Evolutionary conservation across 2,888 invertebrate species (phyloP), one percentile per base, ranked within the genome.

Genomic region (Leptodirus hochenwartii): DNA sequence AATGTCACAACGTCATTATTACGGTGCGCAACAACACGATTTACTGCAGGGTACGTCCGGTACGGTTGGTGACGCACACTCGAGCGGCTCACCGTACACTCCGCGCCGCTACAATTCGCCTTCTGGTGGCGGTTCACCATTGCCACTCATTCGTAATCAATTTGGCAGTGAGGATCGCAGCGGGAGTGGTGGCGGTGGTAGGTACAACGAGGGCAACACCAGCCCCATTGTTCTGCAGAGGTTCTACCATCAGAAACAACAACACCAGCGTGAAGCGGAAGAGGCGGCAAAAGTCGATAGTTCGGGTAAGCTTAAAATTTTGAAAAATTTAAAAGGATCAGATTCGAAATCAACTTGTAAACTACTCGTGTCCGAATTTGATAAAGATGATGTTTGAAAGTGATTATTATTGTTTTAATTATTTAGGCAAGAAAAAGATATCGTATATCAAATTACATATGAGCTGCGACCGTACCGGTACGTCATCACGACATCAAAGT

Each of bases 401-500:
- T n/a, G n/a, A n/a, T n/a, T n/a, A n/a, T n/a, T n/a, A n/a, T 20
- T 9, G 9, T 20, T 20, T 20, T 20, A 20, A 20, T 20, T 20
- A 17, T 43, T 27, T 39, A 50, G 56, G 54, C 34, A 81, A 79
- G 60, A 76, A 78, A 56, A 70, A 79, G 51, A 78, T 81, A 57
- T 77, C 78, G 42, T 80, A 80, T 61, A 75, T 79, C 49, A 80
- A 80, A 62, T 66, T 79, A 57, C 75, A 80, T 60, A 66, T 72
- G 45, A 64, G 62, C 26, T 56, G 61, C 33, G 65, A 65, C 39
- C 42, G 53, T 25, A 17, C 32, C 4, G 30, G 34, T 5, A 51
- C 52, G 34, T 50, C 54, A 2, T 54, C 56, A 4, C 40, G 64
- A 30, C 64, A 66, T 46, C 64, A 66, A 37, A 66, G 66, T 43